Base-by-base conservation (phyloP, 2,888 invertebrate species). In the Zaprionus lineosus region DNA sequence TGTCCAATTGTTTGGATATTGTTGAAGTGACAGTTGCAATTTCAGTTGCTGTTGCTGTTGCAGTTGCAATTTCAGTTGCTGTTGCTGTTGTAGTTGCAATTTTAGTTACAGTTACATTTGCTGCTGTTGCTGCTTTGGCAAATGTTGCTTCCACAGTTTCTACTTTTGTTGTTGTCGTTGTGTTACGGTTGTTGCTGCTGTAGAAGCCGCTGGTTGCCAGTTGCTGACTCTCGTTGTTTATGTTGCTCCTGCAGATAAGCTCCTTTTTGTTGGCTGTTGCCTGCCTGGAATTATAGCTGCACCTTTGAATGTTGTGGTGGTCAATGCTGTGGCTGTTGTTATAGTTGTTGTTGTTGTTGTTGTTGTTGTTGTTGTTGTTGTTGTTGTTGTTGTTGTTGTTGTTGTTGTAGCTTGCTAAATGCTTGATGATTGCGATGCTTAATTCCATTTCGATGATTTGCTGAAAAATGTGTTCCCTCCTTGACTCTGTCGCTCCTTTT, bases 401-500 rank as follows among this genome's bases (percentile, higher is more conserved):
- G 62, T 44, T 61, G 50, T 37, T 41, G 18, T 39, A 56, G 60
- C 60, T 72, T 48, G 64, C 70, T 59, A 76, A 69, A 64, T 79
- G 76, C 62, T 81, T 69, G 50, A 58, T 47, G 55, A 69, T 63
- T 53, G 46, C 64, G 61, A 79, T 76, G 77, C 55, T 64, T 37
- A 76, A 76, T 77, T 77, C 84, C 77, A 77, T 77, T 77, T 79
- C 77, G 77, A 76, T 79, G 81, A 66, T 84, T 57, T 72, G 46
- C 72, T 61, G 40, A 28, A 57, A 58, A 56, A 48, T 15, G 33
- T 47, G 2, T 56, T 47, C 24, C 18, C 19, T 28, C 21, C 46
- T 34, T 50, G 15, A 53, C 18, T 40, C 48, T 33, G 11, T 18
- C 11, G 6, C 29, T 40, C 3, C 39, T 44, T n/a, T n/a, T n/a